These are phyloP conservation scores for Amaurobius ferox DNA, from an alignment of 2,888 invertebrate species.

Conservation along the genomic window DNA sequence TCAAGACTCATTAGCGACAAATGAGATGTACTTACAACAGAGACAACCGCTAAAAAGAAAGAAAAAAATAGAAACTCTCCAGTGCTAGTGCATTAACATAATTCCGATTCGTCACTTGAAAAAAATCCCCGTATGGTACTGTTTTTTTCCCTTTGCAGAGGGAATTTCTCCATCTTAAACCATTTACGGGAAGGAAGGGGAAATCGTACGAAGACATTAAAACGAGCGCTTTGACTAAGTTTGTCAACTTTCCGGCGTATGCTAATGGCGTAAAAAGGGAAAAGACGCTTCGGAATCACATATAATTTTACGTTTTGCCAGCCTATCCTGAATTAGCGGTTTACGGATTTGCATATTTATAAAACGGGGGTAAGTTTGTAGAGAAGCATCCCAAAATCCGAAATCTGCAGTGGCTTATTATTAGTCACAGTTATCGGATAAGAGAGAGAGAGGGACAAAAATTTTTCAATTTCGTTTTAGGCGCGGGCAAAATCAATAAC, in stretches of 20 bases:
- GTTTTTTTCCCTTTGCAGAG: too few relatives aligned
- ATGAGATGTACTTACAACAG: constrained; percentile 57
- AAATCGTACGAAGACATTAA: not conserved
- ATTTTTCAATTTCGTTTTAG: constrained; percentile 16
- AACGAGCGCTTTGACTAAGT: constrained; percentile 27
- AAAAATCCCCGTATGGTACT: not conserved
- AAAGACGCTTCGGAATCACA: constrained; percentile 50
- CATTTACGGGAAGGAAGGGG: not conserved
- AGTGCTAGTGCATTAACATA: constrained; percentile 51
- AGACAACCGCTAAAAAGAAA: not conserved
- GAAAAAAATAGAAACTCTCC: not conserved
- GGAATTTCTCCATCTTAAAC: constrained; percentile 4
- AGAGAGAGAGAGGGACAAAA: not conserved
- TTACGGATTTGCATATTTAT: constrained; percentile 9
- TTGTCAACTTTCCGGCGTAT: constrained; percentile 61
- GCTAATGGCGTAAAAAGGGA: constrained; percentile 56
- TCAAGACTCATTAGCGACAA: constrained; percentile 65
- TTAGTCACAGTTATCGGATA: constrained; percentile 8
- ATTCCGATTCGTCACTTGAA: constrained; percentile 39
- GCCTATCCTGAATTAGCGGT: constrained; percentile 10
- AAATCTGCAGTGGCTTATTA: not conserved
- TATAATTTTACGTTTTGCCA: constrained; percentile 65
- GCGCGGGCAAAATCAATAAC: constrained; percentile 8
- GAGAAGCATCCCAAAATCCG: not conserved
- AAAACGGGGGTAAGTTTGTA: constrained; percentile 1